Conservation (phyloP, 2,797 vertebrate species). For the Tarsius wallacei region DNA sequence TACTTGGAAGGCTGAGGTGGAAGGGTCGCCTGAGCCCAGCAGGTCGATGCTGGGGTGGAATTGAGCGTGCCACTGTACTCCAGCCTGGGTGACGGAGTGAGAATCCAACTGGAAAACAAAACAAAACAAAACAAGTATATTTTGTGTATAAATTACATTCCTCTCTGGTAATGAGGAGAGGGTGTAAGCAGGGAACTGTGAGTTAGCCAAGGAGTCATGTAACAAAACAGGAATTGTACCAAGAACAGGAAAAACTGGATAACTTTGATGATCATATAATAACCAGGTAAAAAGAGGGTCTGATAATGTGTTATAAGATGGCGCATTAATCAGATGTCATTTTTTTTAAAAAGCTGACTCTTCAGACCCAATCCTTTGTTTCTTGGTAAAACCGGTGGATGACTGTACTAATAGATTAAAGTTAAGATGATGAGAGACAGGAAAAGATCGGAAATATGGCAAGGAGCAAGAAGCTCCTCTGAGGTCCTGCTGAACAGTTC, state of each 20-base stretch:
- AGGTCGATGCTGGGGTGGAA: no score
- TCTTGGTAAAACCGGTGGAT: not conserved
- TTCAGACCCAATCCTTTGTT: not conserved
- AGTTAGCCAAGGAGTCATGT: not conserved
- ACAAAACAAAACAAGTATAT: not conserved
- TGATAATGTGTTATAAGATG: not conserved
- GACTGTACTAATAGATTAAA: not conserved
- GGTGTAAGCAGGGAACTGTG: not conserved
- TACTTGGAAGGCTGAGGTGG: no score
- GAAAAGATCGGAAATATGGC: not conserved
- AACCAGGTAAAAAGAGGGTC: not conserved
- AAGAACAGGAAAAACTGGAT: slow-evolving; percentile 48
- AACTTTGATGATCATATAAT: not conserved
- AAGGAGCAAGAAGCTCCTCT: not conserved
- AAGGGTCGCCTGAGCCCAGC: no score
- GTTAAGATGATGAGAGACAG: not conserved
- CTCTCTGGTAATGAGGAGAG: not conserved
- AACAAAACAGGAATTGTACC: not conserved
- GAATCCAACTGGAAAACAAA: no score
- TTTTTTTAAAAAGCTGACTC: not conserved
- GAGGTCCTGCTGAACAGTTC: not conserved
- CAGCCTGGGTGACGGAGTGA: no score
- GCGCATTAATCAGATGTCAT: not conserved
- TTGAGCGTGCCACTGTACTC: no score
- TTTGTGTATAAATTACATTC: not conserved